Evolutionary conservation across 2,888 invertebrate genomes (phyloP).

Genomic region (Pecten maximus): DNA sequence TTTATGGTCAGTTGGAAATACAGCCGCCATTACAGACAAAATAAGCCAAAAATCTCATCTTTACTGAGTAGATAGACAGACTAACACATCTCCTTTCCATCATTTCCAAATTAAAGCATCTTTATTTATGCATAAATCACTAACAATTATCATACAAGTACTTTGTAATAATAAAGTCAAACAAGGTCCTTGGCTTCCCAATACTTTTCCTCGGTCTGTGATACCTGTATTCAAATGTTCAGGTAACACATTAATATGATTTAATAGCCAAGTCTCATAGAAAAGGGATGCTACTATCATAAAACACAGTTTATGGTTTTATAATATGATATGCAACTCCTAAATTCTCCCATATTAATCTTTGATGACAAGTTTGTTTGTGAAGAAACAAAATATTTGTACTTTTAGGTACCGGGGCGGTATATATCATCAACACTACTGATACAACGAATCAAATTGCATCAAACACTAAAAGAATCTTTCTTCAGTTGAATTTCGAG

Average conservation of each 20-base stretch:
- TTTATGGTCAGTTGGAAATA: neutral
- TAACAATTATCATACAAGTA: neutral
- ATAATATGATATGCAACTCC: neutral
- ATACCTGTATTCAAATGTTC: no score
- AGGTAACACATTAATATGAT: no score
- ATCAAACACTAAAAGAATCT: neutral
- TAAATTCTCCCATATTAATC: neutral
- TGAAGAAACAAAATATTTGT: neutral
- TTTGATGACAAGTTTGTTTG: neutral
- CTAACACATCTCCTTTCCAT: slow-evolving; percentile 19
- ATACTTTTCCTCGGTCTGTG: neutral
- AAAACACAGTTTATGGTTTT: neutral
- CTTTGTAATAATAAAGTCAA: neutral
- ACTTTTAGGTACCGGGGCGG: slow-evolving; percentile 11
- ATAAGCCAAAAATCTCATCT: neutral
- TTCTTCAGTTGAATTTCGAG: neutral
- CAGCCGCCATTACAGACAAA: neutral
- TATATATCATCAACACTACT: neutral
- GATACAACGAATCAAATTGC: neutral
- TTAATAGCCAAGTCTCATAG: no score
- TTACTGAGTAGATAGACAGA: neutral
- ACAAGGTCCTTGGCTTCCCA: neutral
- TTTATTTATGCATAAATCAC: neutral
- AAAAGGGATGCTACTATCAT: neutral
- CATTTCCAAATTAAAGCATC: neutral